These are phyloP conservation scores for Saccostrea glomerata DNA, from an alignment of 1,140 invertebrate genomes.

Conservation along the genomic window DNA sequence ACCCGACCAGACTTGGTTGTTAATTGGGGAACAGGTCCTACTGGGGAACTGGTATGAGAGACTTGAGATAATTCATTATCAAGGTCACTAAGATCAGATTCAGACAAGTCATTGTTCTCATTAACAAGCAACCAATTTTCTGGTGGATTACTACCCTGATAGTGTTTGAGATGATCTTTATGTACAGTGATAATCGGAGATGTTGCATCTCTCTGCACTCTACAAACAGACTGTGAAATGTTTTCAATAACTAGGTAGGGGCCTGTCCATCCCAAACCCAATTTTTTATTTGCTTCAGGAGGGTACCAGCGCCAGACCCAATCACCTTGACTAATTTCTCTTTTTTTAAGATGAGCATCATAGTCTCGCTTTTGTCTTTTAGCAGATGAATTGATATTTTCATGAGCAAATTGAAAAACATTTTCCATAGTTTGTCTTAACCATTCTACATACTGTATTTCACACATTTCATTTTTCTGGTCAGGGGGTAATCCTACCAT, in stretches of 20 bases:
- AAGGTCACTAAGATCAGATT: no score
- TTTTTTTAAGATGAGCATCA: neutral
- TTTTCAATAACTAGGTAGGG: slow-evolving; percentile 51
- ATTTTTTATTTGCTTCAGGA: slow-evolving; percentile 52
- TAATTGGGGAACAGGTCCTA: neutral
- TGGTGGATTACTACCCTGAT: slow-evolving; percentile 5
- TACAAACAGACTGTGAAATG: slow-evolving; percentile 16
- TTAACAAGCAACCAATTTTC: neutral
- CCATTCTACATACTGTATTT: slow-evolving; percentile 49
- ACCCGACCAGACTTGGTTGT: neutral
- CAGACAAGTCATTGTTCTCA: neutral
- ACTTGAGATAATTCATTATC: no score
- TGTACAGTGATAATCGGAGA: slow-evolving; percentile 35
- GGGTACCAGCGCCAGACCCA: slow-evolving; percentile 62
- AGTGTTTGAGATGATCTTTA: slow-evolving; percentile 57
- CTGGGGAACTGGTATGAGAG: neutral
- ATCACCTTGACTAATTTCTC: slow-evolving; percentile 28
- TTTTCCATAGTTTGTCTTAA: slow-evolving; percentile 37
- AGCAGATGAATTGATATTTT: neutral
- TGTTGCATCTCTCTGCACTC: slow-evolving; percentile 13
- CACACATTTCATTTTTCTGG: slow-evolving; percentile 11
- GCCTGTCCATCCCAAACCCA: slow-evolving; percentile 54
- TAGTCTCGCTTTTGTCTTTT: neutral
- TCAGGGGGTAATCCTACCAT: slow-evolving; percentile 28
- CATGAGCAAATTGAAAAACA: slow-evolving; percentile 19